phyloP scores from a whole-genome alignment of 64 coral and sea anemone species.

The Pocillopora verrucosa region DNA sequence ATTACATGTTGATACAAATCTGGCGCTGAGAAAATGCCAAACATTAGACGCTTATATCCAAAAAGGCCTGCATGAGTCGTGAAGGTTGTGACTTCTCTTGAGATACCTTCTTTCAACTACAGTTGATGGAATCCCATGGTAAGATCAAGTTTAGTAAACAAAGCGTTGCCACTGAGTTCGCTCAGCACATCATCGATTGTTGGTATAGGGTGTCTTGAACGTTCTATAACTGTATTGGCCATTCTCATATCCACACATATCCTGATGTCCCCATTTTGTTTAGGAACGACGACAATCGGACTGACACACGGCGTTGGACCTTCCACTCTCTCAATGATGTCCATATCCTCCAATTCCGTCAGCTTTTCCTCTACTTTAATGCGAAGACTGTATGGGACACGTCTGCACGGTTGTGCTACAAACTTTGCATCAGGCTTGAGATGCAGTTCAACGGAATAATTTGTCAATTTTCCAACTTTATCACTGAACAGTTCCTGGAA shows the following conservation, averaged over 20 bases:
- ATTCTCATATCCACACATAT: too few relatives aligned
- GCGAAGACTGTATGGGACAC: too few relatives aligned
- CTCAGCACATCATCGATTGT: too few relatives aligned
- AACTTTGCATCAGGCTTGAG: too few relatives aligned
- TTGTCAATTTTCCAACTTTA: too few relatives aligned
- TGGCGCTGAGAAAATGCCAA: conserved; percentile 10
- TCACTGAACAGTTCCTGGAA: too few relatives aligned
- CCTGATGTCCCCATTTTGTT: not conserved
- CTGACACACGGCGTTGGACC: not conserved
- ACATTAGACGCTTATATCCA: conserved; percentile 13
- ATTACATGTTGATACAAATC: conserved; percentile 23
- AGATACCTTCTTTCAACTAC: conserved; percentile 16
- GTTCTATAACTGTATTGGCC: too few relatives aligned
- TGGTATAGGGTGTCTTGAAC: too few relatives aligned
- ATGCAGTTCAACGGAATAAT: too few relatives aligned
- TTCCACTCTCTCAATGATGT: conserved; percentile 20
- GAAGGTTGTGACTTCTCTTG: conserved; percentile 31
- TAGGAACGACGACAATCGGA: conserved; percentile 21
- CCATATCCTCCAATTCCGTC: not conserved
- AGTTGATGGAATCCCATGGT: too few relatives aligned
- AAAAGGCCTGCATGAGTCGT: conserved; percentile 22
- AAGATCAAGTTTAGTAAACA: conserved; percentile 18
- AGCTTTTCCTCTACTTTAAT: conserved; percentile 4
- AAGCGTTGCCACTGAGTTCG: too few relatives aligned
- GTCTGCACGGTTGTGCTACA: too few relatives aligned